phyloP scores from a whole-genome alignment of 2,797 vertebrate genomes.

The Gallinago nigripennis region DNA sequence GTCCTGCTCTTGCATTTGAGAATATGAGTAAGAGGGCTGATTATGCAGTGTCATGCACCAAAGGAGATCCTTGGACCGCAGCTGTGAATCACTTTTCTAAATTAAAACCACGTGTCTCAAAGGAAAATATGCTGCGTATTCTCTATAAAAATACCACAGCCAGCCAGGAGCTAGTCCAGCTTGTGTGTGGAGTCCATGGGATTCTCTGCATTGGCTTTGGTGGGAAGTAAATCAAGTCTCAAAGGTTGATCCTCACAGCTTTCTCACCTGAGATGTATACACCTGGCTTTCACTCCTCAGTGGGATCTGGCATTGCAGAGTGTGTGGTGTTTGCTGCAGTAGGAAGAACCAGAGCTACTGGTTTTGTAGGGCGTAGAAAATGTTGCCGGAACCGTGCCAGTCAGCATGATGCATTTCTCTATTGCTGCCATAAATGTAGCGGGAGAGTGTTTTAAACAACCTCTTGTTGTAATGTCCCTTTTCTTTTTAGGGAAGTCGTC shows the following conservation, averaged over 20 bases:
- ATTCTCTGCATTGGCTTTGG: neutral
- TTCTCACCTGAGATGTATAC: neutral
- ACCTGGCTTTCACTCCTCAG: neutral
- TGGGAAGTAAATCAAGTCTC: neutral
- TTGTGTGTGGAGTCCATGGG: neutral
- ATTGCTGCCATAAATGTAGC: neutral
- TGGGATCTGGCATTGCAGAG: neutral
- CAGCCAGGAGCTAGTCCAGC: neutral
- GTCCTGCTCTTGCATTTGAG: neutral
- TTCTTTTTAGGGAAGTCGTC: slow-evolving; percentile 75
- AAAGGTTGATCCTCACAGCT: neutral
- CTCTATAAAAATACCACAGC: neutral
- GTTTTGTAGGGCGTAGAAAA: neutral
- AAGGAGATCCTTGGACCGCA: neutral
- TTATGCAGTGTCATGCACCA: neutral
- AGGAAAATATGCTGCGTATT: neutral
- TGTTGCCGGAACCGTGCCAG: neutral
- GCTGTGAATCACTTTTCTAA: slow-evolving; percentile 36
- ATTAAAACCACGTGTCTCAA: neutral
- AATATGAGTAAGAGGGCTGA: neutral
- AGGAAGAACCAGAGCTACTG: neutral
- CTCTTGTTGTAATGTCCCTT: neutral
- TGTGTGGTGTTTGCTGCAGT: neutral
- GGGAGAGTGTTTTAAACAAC: slow-evolving; percentile 2
- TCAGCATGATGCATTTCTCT: neutral